Conservation (phyloP, 2,113 vertebrate genomes). For the Isichthys henryi region DNA sequence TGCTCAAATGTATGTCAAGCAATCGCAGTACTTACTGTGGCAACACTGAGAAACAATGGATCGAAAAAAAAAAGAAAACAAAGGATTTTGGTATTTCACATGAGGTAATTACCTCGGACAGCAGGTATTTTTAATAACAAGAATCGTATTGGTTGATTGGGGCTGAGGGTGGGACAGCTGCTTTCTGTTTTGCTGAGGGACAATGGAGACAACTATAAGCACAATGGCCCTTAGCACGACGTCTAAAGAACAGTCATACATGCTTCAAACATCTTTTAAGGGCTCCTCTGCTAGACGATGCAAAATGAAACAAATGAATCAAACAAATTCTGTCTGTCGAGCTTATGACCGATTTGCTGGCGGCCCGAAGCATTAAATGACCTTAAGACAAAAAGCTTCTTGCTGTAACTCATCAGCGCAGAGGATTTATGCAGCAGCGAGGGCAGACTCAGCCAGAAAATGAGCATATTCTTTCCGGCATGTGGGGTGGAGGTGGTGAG, state of each 20-base stretch:
- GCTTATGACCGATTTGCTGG: neutral
- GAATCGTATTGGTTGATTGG: neutral
- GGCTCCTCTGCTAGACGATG: neutral
- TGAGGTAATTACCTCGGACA: neutral
- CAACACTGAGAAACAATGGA: neutral
- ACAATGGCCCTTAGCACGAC: neutral
- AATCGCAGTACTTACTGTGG: neutral
- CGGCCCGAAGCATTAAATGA: constrained; percentile 5
- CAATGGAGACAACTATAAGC: neutral
- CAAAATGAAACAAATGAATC: neutral
- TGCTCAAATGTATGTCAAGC: neutral
- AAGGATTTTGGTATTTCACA: neutral
- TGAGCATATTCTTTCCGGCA: neutral
- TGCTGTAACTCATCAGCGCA: neutral
- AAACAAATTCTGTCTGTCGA: neutral
- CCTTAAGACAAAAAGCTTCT: constrained; percentile 15
- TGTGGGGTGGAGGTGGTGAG: neutral
- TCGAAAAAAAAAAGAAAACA: neutral
- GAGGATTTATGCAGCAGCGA: neutral
- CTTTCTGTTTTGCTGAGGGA: neutral
- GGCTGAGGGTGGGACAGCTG: neutral
- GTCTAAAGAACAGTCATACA: neutral
- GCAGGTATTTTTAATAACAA: neutral
- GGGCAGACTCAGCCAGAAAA: neutral
- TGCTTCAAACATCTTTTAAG: constrained; percentile 4